These are phyloP conservation scores for Gymnocephalus cernua DNA, from an alignment of 2,113 vertebrate genomes.

Conservation along the genomic window DNA sequence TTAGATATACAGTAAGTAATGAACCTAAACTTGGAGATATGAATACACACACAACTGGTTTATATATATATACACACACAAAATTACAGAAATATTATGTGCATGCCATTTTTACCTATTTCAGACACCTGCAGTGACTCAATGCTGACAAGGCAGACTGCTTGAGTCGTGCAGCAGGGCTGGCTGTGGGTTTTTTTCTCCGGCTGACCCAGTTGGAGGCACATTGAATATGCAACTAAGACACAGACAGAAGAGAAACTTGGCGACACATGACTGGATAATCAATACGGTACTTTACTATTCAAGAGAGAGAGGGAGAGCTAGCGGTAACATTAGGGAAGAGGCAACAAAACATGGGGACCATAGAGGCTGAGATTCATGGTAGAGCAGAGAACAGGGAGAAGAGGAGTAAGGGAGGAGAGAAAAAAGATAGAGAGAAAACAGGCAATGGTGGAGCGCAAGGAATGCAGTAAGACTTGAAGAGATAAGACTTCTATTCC, in stretches of 20 bases:
- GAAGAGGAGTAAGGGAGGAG: neutral
- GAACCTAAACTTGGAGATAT: neutral
- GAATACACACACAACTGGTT: conserved; percentile 4
- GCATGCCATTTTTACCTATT: neutral
- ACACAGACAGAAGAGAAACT: conserved; percentile 64
- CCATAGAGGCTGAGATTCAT: conserved; percentile 12
- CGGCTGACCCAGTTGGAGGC: conserved; percentile 76
- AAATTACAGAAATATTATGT: conserved; percentile 7
- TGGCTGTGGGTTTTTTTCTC: conserved; percentile 37
- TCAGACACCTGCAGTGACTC: conserved; percentile 62
- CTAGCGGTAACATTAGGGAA: conserved; percentile 8
- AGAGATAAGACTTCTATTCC: conserved; percentile 41
- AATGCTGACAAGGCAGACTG: conserved; percentile 48
- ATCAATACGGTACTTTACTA: conserved; percentile 59
- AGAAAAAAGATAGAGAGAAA: conserved; percentile 1
- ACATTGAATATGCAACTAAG: conserved; percentile 70
- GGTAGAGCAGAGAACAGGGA: neutral
- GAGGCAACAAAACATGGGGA: conserved; percentile 13
- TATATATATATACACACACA: neutral
- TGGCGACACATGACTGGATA: conserved; percentile 71
- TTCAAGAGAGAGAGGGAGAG: conserved; percentile 40
- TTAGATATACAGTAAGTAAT: neutral
- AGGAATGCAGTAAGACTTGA: conserved; percentile 39
- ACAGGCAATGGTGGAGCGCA: conserved; percentile 1
- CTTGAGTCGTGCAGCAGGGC: conserved; percentile 46